A percentile compares a stretch with the other conserved stretches of the same genome.
phyloP scores from a whole-genome alignment of 2,888 invertebrate species.

The Drosophila pegasa region DNA sequence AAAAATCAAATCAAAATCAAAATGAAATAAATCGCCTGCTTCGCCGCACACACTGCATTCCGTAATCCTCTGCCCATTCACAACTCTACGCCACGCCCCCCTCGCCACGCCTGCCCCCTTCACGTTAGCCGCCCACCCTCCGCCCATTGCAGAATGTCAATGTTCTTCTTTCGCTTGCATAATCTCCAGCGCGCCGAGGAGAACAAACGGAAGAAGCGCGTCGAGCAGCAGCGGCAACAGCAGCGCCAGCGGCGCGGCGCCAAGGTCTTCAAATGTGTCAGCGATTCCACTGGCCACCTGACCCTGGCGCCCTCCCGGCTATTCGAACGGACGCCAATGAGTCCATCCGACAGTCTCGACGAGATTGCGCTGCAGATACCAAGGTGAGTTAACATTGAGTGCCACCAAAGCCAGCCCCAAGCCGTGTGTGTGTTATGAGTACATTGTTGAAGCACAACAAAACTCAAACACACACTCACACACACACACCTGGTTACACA shows the following conservation, averaged over 20 bases:
- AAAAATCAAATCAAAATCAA: slow-evolving; percentile 8
- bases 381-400: slow-evolving; percentile 87
- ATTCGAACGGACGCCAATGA: slow-evolving; percentile 93
- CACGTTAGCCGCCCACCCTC: slow-evolving; percentile 11
- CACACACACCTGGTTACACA: slow-evolving; percentile 8
- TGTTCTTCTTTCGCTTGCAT: slow-evolving; percentile 98
- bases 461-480: background rate
- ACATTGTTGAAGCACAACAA: slow-evolving; percentile 32
- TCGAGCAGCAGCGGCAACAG: slow-evolving; percentile 84
- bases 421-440: slow-evolving; percentile 6
- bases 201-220: slow-evolving; percentile 88
- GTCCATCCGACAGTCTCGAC: slow-evolving; percentile 94
- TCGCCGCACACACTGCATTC: slow-evolving; percentile 11
- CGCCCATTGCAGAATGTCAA: slow-evolving; percentile 90
- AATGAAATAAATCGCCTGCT: slow-evolving; percentile 5
- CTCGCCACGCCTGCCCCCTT: background rate
- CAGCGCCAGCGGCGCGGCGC: slow-evolving; percentile 86
- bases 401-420: background rate
- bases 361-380: slow-evolving; percentile 97
- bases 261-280: slow-evolving; percentile 86
- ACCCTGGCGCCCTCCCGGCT: slow-evolving; percentile 92
- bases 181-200: slow-evolving; percentile 94
- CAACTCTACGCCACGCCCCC: background rate
- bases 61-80: background rate
- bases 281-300: slow-evolving; percentile 86